These are phyloP conservation scores for Trissolcus brochymenae DNA, from an alignment of 2,888 invertebrate genomes.

Conservation along the genomic window DNA sequence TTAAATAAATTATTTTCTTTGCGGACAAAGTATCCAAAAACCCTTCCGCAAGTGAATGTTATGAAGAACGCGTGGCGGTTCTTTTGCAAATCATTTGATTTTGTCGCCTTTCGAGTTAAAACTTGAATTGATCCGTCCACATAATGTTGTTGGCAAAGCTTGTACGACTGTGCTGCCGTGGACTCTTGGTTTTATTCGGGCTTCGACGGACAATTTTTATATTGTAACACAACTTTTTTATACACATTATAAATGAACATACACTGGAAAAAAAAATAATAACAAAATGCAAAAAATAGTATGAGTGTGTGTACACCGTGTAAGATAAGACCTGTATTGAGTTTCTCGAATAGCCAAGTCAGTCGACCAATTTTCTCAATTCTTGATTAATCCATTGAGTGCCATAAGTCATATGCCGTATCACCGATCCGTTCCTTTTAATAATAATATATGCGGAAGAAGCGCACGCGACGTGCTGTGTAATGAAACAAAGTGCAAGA, in stretches of 20 bases:
- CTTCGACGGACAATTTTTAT: slow-evolving; percentile 42
- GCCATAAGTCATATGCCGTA: slow-evolving; percentile 45
- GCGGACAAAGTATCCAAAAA: slow-evolving; percentile 29
- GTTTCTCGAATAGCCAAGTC: slow-evolving; percentile 14
- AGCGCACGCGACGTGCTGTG: slow-evolving; percentile 55
- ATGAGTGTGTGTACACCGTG: slow-evolving; percentile 16
- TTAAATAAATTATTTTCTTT: slow-evolving; percentile 29
- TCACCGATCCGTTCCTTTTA: slow-evolving; percentile 32
- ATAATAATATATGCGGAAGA: slow-evolving; percentile 47
- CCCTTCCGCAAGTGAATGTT: slow-evolving; percentile 41
- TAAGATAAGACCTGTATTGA: slow-evolving; percentile 15
- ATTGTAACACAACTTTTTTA: slow-evolving; percentile 43
- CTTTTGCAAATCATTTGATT: slow-evolving; percentile 51
- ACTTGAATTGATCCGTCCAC: slow-evolving; percentile 56
- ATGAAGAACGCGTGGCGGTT: slow-evolving; percentile 49
- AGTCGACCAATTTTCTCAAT: slow-evolving; percentile 28
- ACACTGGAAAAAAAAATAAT: neutral
- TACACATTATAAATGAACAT: slow-evolving; percentile 19
- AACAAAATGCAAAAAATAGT: neutral
- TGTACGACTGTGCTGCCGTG: slow-evolving; percentile 44
- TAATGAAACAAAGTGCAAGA: slow-evolving; percentile 53
- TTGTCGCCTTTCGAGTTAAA: slow-evolving; percentile 35
- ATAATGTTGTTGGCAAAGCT: slow-evolving; percentile 32
- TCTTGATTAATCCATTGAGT: slow-evolving; percentile 45
- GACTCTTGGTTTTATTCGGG: slow-evolving; percentile 46